A percentile compares a stretch with the other conserved stretches of the same genome.
These are phyloP conservation scores for Dissostichus mawsoni DNA, from an alignment of 2,113 vertebrate species.

Conservation along the genomic window DNA sequence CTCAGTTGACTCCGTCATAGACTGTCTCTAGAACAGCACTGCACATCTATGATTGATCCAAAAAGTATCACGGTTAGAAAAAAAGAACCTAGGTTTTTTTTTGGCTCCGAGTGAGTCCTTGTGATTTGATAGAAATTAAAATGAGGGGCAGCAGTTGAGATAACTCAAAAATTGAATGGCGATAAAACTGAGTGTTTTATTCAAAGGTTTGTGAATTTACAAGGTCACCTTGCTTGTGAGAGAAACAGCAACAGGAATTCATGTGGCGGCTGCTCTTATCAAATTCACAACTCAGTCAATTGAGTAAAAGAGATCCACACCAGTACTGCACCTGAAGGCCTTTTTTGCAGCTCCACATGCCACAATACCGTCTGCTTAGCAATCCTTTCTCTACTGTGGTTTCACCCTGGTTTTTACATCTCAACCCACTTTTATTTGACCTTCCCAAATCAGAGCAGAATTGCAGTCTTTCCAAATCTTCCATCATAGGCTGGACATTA, in stretches of 20 bases:
- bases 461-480: conserved; percentile 8
- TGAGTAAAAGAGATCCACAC: conserved; percentile 46
- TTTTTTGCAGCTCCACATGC: conserved; percentile 44
- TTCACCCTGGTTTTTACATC: conserved; percentile 28
- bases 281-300: conserved; percentile 11
- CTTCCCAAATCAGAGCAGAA: conserved; percentile 34
- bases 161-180: conserved; percentile 50
- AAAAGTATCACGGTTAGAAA: conserved; percentile 6
- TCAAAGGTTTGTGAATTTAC: conserved; percentile 54
- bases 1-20: conserved; percentile 33
- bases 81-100: conserved; percentile 11
- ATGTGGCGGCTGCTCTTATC: conserved; percentile 38
- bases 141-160: conserved; percentile 53
- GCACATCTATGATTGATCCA: conserved; percentile 40
- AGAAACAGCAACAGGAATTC: conserved; percentile 53
- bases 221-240: conserved; percentile 66
- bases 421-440: conserved; percentile 32
- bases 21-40: conserved; percentile 1
- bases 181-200: conserved; percentile 55
- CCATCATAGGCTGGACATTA: conserved; percentile 22
- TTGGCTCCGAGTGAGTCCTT: conserved; percentile 16
- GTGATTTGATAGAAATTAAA: conserved; percentile 46
- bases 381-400: conserved; percentile 13
- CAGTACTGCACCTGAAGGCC: conserved; percentile 10
- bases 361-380: conserved; percentile 3